Base-by-base conservation (phyloP, 1,140 invertebrate species). In the Drosophila murphyi region DNA sequence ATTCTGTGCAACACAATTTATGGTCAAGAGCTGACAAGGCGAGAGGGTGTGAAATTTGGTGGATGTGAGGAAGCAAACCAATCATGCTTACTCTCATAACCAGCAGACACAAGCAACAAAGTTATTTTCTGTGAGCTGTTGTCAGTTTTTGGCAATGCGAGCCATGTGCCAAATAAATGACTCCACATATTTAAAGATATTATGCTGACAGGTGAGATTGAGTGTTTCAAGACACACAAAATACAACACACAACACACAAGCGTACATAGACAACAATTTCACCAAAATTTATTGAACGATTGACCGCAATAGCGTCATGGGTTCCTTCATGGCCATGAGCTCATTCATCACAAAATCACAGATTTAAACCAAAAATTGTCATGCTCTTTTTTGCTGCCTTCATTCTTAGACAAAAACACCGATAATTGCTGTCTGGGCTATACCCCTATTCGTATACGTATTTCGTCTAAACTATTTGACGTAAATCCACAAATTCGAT, bases 131-230 rank as follows among this genome's bases (percentile, higher is more conserved):
- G 64, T 52, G 57, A 68, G 64, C 52, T 77, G 64, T 69, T 82
- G 75, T 78, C 82, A 75, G 78, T 70, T 86, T 63, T 87, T 88
- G 79, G 79, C 82, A 37, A 73, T 87, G 68, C 80, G 51, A 70
- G 59, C 80, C 72, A 83, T 76, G 81, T 85, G 77, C 81, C 81
- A 85, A 77, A 83, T 76, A 83, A 87, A 88, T 87, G 80, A 87
- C 83, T 89, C 68, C 60, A 87, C 83, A 87, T 88, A 88, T 87
- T 87, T 87, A 69, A 88, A 83, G 72, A 72, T 82, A 87, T 87
- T 88, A 74, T 74, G 82, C 79, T 87, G 82, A 87, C 80, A 80
- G 70, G 72, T 48, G 47, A 88, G 81, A 77, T 88, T 80, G 76
- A 64, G 67, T 28, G 54, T 45, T 20, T 35, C 29, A 10, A 43